These are phyloP conservation scores for Campylomormyrus tamandua DNA, from an alignment of 2,113 vertebrate species.

Conservation along the genomic window DNA sequence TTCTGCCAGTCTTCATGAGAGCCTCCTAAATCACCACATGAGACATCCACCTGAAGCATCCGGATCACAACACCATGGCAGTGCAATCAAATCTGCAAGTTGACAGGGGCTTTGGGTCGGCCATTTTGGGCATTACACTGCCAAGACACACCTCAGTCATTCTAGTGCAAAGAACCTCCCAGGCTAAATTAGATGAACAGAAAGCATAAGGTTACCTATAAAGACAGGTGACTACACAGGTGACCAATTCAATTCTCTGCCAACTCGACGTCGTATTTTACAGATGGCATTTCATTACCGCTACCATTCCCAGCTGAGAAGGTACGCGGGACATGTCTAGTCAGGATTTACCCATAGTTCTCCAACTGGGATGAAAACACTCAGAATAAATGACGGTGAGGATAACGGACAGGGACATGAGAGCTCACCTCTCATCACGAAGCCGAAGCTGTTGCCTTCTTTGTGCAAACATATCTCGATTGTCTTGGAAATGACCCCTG, in stretches of 20 bases:
- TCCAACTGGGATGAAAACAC: not conserved
- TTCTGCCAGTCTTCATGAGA: slow-evolving; percentile 90
- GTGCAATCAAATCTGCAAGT: not conserved
- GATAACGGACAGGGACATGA: too few species aligned
- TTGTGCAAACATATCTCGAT: slow-evolving; percentile 92
- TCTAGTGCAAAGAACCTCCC: not conserved
- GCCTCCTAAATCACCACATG: slow-evolving; percentile 59
- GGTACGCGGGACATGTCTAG: not conserved
- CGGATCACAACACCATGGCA: not conserved
- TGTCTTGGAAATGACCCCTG: slow-evolving; percentile 87
- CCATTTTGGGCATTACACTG: not conserved
- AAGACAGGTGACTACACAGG: not conserved
- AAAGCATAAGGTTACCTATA: not conserved
- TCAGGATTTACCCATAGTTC: not conserved
- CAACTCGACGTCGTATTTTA: not conserved
- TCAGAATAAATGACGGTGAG: not conserved
- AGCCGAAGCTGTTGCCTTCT: slow-evolving; percentile 93
- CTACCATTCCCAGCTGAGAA: not conserved
- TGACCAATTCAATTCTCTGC: not conserved
- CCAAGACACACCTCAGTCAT: not conserved
- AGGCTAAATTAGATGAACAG: not conserved
- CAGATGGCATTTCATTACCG: not conserved
- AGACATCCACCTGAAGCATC: not conserved
- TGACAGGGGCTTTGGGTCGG: not conserved
- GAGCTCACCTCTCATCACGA: slow-evolving; percentile 82